Evolutionary conservation across 2,888 invertebrate genomes (phyloP).

Genomic region (Coecobrya sp.): DNA sequence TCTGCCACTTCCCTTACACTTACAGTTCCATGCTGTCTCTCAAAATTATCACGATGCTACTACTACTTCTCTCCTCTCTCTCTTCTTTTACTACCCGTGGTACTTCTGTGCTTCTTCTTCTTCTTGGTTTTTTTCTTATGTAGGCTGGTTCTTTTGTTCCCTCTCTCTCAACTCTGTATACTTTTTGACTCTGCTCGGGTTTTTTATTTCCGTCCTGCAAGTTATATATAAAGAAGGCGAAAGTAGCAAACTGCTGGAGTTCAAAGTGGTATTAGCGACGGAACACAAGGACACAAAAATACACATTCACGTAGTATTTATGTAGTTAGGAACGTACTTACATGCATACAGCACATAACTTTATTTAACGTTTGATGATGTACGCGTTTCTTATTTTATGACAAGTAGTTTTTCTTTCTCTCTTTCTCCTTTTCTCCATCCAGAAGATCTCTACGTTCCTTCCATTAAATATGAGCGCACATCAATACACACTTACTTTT

Average conservation of each 20-base stretch:
- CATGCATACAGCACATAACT: constrained; percentile 31
- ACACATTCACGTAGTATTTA: background rate
- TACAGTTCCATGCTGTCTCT: constrained; percentile 85
- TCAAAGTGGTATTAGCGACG: constrained; percentile 25
- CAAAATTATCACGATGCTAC: constrained; percentile 79
- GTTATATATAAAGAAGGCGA: background rate
- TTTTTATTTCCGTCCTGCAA: constrained; percentile 21
- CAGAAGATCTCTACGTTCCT: background rate
- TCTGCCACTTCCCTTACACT: constrained; percentile 85
- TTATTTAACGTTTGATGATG: constrained; percentile 57
- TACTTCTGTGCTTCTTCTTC: constrained; percentile 4
- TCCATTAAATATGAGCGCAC: constrained; percentile 63
- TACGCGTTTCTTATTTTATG: constrained; percentile 54
- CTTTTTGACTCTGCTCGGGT: constrained; percentile 1
- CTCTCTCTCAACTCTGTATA: constrained; percentile 20
- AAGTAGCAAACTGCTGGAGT: constrained; percentile 13
- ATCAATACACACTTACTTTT: constrained; percentile 54
- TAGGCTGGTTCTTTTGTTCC: background rate
- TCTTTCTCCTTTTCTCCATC: constrained; percentile 8
- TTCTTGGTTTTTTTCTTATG: background rate
- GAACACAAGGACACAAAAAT: constrained; percentile 27
- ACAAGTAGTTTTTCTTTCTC: constrained; percentile 45
- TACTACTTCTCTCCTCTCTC: background rate
- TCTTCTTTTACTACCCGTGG: constrained; percentile 24
- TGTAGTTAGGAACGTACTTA: background rate